phyloP scores from a whole-genome alignment of 2,888 invertebrate species.

The Xiphydria camelus region DNA sequence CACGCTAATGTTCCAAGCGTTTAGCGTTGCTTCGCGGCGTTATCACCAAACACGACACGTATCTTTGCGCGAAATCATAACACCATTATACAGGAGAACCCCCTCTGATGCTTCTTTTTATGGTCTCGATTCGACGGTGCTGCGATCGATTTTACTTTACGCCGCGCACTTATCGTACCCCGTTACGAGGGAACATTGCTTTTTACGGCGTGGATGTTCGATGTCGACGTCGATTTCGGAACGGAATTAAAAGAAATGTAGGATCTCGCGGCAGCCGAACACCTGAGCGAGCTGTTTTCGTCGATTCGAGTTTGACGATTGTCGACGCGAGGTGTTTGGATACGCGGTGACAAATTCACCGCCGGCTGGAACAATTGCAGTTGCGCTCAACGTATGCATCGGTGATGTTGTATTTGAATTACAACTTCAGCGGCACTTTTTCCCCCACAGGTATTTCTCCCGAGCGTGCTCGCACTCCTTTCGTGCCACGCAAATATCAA shows the following conservation, averaged over 20 bases:
- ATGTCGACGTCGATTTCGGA: no score
- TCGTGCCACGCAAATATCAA: slow-evolving; percentile 37
- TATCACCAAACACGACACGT: slow-evolving; percentile 22
- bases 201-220: slow-evolving; percentile 53
- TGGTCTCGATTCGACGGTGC: slow-evolving; percentile 49
- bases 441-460: background rate
- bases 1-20: slow-evolving; percentile 39
- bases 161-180: slow-evolving; percentile 53
- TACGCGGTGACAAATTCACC: no score
- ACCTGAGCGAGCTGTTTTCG: background rate
- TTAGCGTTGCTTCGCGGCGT: slow-evolving; percentile 27
- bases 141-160: slow-evolving; percentile 49
- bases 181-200: slow-evolving; percentile 56
- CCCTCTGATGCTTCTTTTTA: slow-evolving; percentile 40
- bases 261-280: background rate
- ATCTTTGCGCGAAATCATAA: slow-evolving; percentile 49
- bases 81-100: slow-evolving; percentile 41
- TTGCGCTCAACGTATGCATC: no score
- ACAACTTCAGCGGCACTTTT: no score
- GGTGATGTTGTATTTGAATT: no score
- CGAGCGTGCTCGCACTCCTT: background rate
- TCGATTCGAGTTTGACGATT: slow-evolving; percentile 19
- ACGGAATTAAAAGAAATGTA: background rate
- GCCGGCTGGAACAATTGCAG: no score
- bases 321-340: no score